Evolutionary conservation across 2,888 invertebrate genomes (phyloP), one percentile per base, ranked within the genome.

Genomic region (Aphidius colemani): DNA sequence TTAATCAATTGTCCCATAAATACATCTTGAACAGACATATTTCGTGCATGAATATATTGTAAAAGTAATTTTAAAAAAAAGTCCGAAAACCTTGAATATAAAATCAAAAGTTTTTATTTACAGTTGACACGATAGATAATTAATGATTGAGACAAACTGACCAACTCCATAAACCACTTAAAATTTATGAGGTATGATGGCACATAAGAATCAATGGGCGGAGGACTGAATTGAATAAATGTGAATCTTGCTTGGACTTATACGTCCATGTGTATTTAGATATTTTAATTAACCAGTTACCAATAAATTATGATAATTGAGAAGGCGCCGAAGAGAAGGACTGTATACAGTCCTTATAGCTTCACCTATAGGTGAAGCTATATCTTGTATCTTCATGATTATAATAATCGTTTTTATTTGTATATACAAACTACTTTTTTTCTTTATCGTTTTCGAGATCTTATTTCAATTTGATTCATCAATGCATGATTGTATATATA

Each of bases 271-370:
- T 63, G 69, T 76, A 78, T 80, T 80, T 80, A 75, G 79, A 81
- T 80, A 79, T 80, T 80, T 80, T 80, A 79, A 81, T 80, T 79
- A 79, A 75, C 74, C 73, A 73, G 76, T 77, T 69, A 75, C 75
- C 77, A 71, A 79, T 79, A 80, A 80, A 80, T 80, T 81, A 81
- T 78, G 77, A 75, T 79, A 76, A 79, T 80, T 73, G 70, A 71
- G 68, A 66, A 51, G 61, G 58, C 62, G 65, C 44, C 53, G 63
- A 40, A 63, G 64, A 66, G 10, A 48, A 46, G 43, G 7, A 40
- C 5, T n/a, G 30, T 18, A 46, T 45, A 57, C 7, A 43, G n/a
- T n/a, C n/a, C n/a, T n/a, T n/a, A n/a, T n/a, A n/a, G n/a, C n/a
- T n/a, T n/a, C 4, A 46, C 7, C 30, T 30, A 39, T 7, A 46